These are phyloP conservation scores for Thysanoteuthis rhombus DNA, from an alignment of 2,888 invertebrate species.

Conservation along the genomic window DNA sequence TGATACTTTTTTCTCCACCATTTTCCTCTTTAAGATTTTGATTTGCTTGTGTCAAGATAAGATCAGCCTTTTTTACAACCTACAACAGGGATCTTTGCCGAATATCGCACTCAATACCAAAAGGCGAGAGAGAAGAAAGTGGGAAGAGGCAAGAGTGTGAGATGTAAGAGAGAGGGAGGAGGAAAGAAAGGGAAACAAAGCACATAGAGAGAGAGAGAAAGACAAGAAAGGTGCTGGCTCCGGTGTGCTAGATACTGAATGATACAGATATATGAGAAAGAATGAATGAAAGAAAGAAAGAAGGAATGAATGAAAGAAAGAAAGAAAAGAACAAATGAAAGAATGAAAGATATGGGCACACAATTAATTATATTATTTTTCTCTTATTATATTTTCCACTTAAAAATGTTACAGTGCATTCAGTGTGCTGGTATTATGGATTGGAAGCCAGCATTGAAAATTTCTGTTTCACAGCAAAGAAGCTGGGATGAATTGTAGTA, in stretches of 20 bases:
- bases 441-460: too few relatives aligned
- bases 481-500: too few relatives aligned
- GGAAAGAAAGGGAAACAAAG: background rate
- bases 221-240: background rate
- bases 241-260: background rate
- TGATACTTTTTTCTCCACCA: background rate
- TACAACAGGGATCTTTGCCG: background rate
- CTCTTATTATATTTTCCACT: too few relatives aligned
- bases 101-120: background rate
- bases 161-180: background rate
- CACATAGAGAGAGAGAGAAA: background rate
- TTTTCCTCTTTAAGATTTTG: background rate
- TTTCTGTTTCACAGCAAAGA: too few relatives aligned
- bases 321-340: too few relatives aligned
- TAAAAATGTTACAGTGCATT: too few relatives aligned
- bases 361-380: too few relatives aligned
- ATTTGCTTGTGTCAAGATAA: background rate
- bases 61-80: background rate
- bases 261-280: background rate
- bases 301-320: too few relatives aligned
- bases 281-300: background rate
- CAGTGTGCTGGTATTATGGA: too few relatives aligned
- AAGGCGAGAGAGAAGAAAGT: background rate
- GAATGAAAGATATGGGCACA: too few relatives aligned
- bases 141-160: background rate